Percentiles rank a stretch among this genome's conserved stretches.
phyloP scores from a whole-genome alignment of 2,888 invertebrate species.

The Andrena dorsata region DNA sequence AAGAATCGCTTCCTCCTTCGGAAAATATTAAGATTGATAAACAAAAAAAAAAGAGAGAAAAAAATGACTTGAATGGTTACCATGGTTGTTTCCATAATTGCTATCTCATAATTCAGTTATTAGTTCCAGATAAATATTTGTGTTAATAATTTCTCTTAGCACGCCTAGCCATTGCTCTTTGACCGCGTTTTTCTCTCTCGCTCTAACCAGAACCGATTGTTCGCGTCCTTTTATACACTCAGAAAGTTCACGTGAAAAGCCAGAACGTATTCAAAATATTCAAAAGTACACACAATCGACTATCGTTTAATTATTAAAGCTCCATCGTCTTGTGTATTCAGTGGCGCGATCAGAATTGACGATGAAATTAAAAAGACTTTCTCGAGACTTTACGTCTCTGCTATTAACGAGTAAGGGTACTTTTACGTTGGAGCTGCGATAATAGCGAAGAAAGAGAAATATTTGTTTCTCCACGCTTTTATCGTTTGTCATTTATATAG shows the following conservation, averaged over 20 bases:
- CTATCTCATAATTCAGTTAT: slow-evolving; percentile 26
- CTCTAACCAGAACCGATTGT: not conserved
- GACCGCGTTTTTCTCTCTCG: slow-evolving; percentile 1
- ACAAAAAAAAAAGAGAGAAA: not conserved
- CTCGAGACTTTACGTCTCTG: slow-evolving; percentile 65
- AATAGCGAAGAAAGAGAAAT: too few relatives aligned
- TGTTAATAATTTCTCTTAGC: slow-evolving; percentile 22
- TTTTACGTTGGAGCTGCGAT: too few relatives aligned
- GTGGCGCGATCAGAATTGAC: not conserved
- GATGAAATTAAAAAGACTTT: slow-evolving; percentile 26
- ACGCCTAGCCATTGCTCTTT: not conserved
- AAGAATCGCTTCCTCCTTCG: not conserved
- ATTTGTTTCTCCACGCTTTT: too few relatives aligned
- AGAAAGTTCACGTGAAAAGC: not conserved
- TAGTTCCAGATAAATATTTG: slow-evolving; percentile 27
- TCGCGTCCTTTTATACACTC: not conserved
- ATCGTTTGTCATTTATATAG: too few relatives aligned
- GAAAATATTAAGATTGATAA: not conserved
- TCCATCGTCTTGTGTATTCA: not conserved
- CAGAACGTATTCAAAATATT: slow-evolving; percentile 24
- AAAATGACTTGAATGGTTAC: slow-evolving; percentile 16
- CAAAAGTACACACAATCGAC: slow-evolving; percentile 19
- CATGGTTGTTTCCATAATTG: slow-evolving; percentile 27
- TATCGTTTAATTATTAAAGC: slow-evolving; percentile 8
- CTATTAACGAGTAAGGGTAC: slow-evolving; percentile 11